Conservation (phyloP, 2,113 vertebrate species). For the Ophthalmotilapia sp. region DNA sequence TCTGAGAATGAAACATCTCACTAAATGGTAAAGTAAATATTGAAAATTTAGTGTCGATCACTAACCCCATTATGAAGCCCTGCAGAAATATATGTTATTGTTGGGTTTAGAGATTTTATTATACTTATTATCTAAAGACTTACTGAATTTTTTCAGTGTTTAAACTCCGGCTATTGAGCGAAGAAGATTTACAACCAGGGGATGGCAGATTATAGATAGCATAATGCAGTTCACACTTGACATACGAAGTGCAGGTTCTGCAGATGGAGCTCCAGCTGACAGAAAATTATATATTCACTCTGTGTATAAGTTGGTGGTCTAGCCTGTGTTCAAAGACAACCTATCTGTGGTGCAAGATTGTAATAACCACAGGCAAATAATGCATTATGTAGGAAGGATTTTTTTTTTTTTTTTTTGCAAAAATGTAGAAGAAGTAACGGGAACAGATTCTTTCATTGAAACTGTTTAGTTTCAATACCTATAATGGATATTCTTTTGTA, state of each 20-base stretch:
- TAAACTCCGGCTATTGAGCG: neutral
- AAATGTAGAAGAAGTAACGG: neutral
- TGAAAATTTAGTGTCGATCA: neutral
- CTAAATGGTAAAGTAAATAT: neutral
- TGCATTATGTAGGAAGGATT: neutral
- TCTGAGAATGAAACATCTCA: neutral
- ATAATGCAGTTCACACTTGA: neutral
- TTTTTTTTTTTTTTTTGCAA: neutral
- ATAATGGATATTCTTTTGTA: neutral
- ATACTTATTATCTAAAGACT: neutral
- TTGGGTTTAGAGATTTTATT: too few relatives aligned
- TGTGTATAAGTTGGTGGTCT: neutral
- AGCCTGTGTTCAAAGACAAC: neutral
- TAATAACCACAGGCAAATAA: neutral
- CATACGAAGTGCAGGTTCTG: neutral
- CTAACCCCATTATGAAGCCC: neutral
- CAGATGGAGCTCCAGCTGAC: neutral
- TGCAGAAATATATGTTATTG: neutral
- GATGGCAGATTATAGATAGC: neutral
- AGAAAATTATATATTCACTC: neutral
- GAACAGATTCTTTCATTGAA: neutral
- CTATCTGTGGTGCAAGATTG: neutral
- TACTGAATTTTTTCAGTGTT: neutral
- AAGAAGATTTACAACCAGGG: neutral
- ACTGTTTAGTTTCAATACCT: neutral